A percentile compares a stretch with the other conserved stretches of the same genome.
These are phyloP conservation scores for Acanthosoma haemorrhoidale DNA, from an alignment of 2,888 invertebrate genomes.

Conservation along the genomic window DNA sequence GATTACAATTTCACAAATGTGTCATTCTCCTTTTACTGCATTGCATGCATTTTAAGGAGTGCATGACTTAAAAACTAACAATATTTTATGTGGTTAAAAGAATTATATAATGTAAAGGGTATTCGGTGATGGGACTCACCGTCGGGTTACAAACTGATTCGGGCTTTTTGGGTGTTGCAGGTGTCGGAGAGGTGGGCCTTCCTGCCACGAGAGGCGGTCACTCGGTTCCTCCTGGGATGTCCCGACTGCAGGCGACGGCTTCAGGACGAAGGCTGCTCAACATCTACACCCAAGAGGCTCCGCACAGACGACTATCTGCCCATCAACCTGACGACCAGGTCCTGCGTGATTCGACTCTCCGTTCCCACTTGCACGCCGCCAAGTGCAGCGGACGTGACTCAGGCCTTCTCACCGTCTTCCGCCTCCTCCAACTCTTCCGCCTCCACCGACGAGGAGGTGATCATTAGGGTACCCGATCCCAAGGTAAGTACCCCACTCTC, in stretches of 20 bases:
- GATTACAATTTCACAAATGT: too few relatives aligned
- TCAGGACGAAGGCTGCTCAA: conserved; percentile 52
- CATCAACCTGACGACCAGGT: conserved; percentile 35
- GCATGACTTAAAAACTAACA: too few relatives aligned
- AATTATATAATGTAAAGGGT: too few relatives aligned
- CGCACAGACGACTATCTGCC: conserved; percentile 32
- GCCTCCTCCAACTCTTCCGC: conserved; percentile 8
- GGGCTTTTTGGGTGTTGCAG: too few relatives aligned
- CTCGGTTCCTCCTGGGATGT: conserved; percentile 89
- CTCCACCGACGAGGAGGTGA: conserved; percentile 11
- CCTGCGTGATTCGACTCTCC: conserved; percentile 32
- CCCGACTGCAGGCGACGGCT: conserved; percentile 86
- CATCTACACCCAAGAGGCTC: conserved; percentile 49
- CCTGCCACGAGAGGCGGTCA: conserved; percentile 91
- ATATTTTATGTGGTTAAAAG: too few relatives aligned
- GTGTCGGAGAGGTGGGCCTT: conserved; percentile 96
- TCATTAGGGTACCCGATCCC: neutral
- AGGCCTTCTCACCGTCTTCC: neutral
- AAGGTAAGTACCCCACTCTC: neutral
- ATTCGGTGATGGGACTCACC: too few relatives aligned
- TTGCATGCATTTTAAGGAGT: too few relatives aligned
- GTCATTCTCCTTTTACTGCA: too few relatives aligned
- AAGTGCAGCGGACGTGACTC: neutral
- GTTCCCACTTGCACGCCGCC: conserved; percentile 15
- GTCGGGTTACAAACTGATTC: too few relatives aligned